These are phyloP conservation scores for Hyles euphorbiae DNA, from an alignment of 1,140 invertebrate genomes.

Conservation along the genomic window DNA sequence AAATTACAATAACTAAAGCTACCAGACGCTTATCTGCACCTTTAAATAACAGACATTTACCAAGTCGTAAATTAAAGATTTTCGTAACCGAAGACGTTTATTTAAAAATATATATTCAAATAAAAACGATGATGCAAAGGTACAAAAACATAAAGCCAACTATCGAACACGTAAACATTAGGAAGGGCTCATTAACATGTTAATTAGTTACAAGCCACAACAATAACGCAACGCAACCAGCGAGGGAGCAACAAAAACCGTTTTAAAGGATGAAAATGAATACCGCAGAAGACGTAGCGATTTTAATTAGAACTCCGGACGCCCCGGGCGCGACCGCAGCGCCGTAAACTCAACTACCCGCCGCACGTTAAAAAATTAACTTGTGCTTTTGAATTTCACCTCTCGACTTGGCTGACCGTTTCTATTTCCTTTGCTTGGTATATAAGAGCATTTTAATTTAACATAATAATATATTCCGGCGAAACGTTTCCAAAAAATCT, in stretches of 20 bases:
- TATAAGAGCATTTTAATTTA: no score
- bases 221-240: constrained; percentile 57
- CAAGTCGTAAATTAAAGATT: no score
- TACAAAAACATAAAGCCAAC: constrained; percentile 22
- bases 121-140: constrained; percentile 4
- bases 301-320: constrained; percentile 66
- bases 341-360: constrained; percentile 39
- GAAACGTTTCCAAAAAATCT: no score
- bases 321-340: constrained; percentile 53
- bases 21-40: neutral
- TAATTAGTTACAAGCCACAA: constrained; percentile 65
- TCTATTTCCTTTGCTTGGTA: neutral
- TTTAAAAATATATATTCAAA: neutral
- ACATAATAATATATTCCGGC: no score
- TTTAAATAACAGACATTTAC: neutral
- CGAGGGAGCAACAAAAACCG: constrained; percentile 57
- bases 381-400: constrained; percentile 47
- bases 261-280: constrained; percentile 69
- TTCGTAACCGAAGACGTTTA: no score
- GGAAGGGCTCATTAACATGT: constrained; percentile 68
- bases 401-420: constrained; percentile 23
- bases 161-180: constrained; percentile 36
- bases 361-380: constrained; percentile 52
- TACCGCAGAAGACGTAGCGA: constrained; percentile 59
- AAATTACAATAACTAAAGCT: neutral